Conservation (phyloP, 2,797 vertebrate genomes). For the Lithobates pipiens region DNA sequence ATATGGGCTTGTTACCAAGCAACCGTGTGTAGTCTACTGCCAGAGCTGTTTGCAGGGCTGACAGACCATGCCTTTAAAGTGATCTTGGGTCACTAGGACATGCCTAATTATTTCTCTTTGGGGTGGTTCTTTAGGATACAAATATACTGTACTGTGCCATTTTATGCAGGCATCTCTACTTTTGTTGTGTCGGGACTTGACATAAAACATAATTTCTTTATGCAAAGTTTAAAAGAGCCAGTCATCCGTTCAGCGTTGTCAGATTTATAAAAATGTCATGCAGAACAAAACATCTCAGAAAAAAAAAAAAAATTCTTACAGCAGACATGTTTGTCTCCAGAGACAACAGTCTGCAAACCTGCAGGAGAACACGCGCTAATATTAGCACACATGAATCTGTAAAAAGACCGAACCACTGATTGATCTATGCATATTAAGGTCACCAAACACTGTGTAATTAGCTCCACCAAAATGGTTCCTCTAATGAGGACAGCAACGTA, state of each 20-base stretch:
- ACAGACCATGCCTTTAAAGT: constrained; percentile 2
- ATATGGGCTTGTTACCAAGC: constrained; percentile 10
- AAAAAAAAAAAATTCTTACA: constrained; percentile 9
- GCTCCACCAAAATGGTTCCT: constrained; percentile 36
- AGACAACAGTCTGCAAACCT: constrained; percentile 8
- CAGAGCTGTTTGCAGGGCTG: neutral
- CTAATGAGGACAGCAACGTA: constrained; percentile 45
- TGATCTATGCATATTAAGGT: constrained; percentile 48
- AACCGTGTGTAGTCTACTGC: neutral
- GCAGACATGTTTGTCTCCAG: neutral
- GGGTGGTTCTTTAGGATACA: constrained; percentile 9
- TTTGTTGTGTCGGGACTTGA: neutral
- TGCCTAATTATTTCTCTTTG: constrained; percentile 22
- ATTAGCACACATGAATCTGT: constrained; percentile 24
- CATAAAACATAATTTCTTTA: neutral
- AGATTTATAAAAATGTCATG: neutral
- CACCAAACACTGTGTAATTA: constrained; percentile 48
- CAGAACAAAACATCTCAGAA: constrained; percentile 10
- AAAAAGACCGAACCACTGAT: constrained; percentile 48
- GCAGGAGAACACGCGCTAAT: constrained; percentile 24
- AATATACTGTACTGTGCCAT: neutral
- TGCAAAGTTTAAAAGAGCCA: neutral
- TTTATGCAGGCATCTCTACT: neutral
- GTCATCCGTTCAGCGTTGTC: neutral
- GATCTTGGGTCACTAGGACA: constrained; percentile 17